Conservation (phyloP, 2,888 invertebrate genomes). For the Nemotelus nigrinus region DNA sequence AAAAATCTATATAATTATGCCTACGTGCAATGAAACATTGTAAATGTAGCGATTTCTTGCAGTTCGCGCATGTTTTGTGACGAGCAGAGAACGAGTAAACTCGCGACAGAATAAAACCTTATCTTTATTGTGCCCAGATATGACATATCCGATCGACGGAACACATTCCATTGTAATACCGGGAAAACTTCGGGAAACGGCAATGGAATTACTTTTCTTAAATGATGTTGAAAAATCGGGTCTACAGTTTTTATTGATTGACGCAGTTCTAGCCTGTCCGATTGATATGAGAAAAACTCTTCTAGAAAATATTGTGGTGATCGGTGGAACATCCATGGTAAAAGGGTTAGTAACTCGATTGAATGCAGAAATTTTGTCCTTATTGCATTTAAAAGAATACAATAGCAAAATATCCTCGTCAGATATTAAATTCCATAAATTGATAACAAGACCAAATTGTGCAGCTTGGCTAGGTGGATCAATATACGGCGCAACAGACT, state of each 20-base stretch:
- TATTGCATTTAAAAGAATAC: conserved; percentile 73
- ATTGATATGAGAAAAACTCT: conserved; percentile 82
- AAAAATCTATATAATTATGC: neutral
- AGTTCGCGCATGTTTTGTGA: conserved; percentile 90
- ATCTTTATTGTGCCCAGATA: conserved; percentile 69
- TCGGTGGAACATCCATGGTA: conserved; percentile 87
- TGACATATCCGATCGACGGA: conserved; percentile 75
- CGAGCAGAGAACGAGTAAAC: conserved; percentile 75
- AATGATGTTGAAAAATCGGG: conserved; percentile 84
- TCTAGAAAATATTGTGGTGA: conserved; percentile 84
- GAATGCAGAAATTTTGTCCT: conserved; percentile 76
- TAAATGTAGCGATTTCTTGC: conserved; percentile 48
- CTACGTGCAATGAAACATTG: neutral
- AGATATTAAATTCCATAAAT: conserved; percentile 81
- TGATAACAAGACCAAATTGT: conserved; percentile 84
- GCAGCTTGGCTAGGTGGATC: conserved; percentile 89
- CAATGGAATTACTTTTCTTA: conserved; percentile 86
- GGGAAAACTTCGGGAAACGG: conserved; percentile 79
- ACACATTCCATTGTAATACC: conserved; percentile 72
- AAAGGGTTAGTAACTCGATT: conserved; percentile 86
- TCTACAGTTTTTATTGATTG: conserved; percentile 84
- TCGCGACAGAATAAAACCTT: conserved; percentile 66
- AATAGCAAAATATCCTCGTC: conserved; percentile 71
- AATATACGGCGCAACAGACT: conserved; percentile 80
- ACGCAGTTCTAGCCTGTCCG: conserved; percentile 83